These are phyloP conservation scores for Hemiscyllium ocellatum DNA, from an alignment of 2,113 vertebrate genomes.

Conservation along the genomic window DNA sequence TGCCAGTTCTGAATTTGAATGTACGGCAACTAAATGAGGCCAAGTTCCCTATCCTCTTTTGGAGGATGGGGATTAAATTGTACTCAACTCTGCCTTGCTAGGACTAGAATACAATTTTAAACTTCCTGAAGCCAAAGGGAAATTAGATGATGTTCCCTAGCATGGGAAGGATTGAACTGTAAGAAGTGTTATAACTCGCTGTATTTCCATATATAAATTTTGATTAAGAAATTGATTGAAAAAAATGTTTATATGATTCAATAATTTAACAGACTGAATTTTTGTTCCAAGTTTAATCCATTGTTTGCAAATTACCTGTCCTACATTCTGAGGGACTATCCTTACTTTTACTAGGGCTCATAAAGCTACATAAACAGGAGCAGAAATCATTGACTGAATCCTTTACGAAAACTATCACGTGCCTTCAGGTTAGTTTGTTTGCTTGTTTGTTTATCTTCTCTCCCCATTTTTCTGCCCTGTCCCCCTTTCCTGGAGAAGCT, in stretches of 20 bases:
- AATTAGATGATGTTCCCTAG: background rate
- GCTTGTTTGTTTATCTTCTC: background rate
- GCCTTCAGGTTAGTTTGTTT: conserved; percentile 53
- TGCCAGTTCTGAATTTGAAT: background rate
- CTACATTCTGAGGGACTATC: background rate
- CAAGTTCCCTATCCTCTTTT: background rate
- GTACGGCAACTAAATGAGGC: background rate
- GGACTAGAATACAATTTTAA: background rate
- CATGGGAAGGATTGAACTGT: background rate
- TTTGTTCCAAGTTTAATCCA: background rate
- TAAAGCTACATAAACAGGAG: conserved; percentile 55
- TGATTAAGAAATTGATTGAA: background rate
- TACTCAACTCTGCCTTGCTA: background rate
- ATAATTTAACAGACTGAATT: background rate
- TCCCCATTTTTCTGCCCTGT: background rate
- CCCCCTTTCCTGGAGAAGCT: background rate
- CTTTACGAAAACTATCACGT: conserved; percentile 52
- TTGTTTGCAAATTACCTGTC: background rate
- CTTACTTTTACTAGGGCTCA: conserved; percentile 48
- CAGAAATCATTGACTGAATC: conserved; percentile 54
- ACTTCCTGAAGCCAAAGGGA: background rate
- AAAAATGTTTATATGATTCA: background rate
- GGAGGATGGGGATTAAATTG: background rate
- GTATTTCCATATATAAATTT: background rate
- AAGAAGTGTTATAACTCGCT: background rate